Percentiles rank a stretch among this genome's conserved stretches.
phyloP scores from a whole-genome alignment of 2,888 invertebrate genomes.

The Dromius quadrimaculatus region DNA sequence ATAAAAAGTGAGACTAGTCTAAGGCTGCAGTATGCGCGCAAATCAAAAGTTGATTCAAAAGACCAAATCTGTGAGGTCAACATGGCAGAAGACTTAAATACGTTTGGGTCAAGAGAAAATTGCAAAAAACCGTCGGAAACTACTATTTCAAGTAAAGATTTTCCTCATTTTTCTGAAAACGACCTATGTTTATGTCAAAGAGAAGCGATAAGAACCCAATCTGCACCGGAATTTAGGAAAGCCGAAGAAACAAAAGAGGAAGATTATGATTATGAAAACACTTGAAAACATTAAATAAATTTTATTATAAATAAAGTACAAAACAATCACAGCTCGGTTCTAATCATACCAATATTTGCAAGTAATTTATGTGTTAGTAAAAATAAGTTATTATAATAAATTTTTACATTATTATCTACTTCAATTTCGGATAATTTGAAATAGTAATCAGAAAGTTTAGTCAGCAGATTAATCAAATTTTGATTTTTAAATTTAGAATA shows the following conservation, averaged over 20 bases:
- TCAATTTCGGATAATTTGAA: too few species aligned
- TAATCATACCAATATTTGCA: neutral
- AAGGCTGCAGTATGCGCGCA: constrained; percentile 27
- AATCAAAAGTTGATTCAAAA: constrained; percentile 7
- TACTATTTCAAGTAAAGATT: constrained; percentile 21
- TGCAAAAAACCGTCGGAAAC: constrained; percentile 1
- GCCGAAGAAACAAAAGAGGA: neutral
- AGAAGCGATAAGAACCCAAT: constrained; percentile 15
- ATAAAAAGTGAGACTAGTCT: constrained; percentile 33
- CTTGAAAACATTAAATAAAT: constrained; percentile 12
- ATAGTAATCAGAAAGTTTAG: too few species aligned
- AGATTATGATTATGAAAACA: constrained; percentile 21
- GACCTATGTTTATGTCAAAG: constrained; percentile 12
- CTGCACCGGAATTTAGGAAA: constrained; percentile 30
- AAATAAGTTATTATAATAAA: neutral
- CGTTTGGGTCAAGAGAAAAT: neutral
- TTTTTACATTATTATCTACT: constrained; percentile 4
- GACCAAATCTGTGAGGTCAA: constrained; percentile 36
- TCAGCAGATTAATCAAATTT: too few species aligned
- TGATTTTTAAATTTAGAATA: too few species aligned
- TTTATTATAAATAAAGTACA: constrained; percentile 37
- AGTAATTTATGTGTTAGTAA: neutral
- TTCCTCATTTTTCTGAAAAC: neutral
- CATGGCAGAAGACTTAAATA: neutral
- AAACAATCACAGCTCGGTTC: constrained; percentile 1